Percentiles rank a stretch among this genome's conserved stretches.
Evolutionary conservation across 37 sponge, comb jelly and placozoan genomes (phyloP).

Genomic region (Halichondria panicea): DNA sequence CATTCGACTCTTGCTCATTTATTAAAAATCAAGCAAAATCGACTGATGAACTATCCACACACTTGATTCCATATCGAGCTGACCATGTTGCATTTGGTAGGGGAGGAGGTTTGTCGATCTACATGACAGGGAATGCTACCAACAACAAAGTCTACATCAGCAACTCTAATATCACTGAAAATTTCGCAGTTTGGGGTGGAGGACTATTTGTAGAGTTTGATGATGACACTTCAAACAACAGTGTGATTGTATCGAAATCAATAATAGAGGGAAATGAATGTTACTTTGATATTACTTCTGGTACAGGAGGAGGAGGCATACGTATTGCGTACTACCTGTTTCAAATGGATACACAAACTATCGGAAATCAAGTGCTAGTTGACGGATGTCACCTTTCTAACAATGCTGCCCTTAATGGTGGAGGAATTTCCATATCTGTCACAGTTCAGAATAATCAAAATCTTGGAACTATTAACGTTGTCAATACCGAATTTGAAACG

Average conservation of each 20-base stretch:
- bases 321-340: conserved; percentile 31
- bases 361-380: neutral
- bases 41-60: neutral
- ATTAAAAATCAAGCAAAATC: conserved; percentile 27
- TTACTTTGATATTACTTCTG: neutral
- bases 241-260: neutral
- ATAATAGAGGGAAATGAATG: conserved; percentile 12
- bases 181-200: conserved; percentile 47
- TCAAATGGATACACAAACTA: neutral
- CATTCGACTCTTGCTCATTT: conserved; percentile 12
- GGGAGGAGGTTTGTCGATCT: conserved; percentile 66
- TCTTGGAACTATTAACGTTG: neutral
- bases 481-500: conserved; percentile 3
- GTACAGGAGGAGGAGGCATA: conserved; percentile 44
- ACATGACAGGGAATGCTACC: conserved; percentile 35
- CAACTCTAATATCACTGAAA: conserved; percentile 18
- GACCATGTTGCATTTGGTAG: conserved; percentile 44
- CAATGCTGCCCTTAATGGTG: conserved; percentile 34
- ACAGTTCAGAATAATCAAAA: neutral
- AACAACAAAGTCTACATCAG: conserved; percentile 9
- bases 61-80: conserved; percentile 9
- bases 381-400: neutral
- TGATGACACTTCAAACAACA: conserved; percentile 21
- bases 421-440: conserved; percentile 28
- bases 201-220: conserved; percentile 56